A percentile compares a stretch with the other conserved stretches of the same genome.
These are phyloP conservation scores for Procambarus virginalis DNA, from an alignment of 1,140 invertebrate genomes.

Conservation along the genomic window DNA sequence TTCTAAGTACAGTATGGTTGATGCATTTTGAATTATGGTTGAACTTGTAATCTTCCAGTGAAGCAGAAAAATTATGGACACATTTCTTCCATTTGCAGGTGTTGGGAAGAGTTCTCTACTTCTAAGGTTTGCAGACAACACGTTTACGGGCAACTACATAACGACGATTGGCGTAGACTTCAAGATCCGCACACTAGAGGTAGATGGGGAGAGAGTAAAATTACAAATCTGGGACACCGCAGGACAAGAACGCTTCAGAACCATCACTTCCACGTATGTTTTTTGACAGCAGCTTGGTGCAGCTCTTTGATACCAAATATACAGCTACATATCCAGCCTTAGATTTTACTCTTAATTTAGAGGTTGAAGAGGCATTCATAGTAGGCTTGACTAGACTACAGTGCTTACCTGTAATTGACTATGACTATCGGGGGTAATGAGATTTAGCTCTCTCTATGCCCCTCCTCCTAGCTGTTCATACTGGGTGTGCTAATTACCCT, in stretches of 20 bases:
- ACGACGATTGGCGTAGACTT: slow-evolving; percentile 99
- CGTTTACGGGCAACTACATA: slow-evolving; percentile 98
- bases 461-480: too few relatives aligned
- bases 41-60: too few relatives aligned
- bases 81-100: slow-evolving; percentile 80
- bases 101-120: slow-evolving; percentile 98
- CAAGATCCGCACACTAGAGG: slow-evolving; percentile 96
- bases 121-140: slow-evolving; percentile 98
- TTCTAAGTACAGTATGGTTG: too few relatives aligned
- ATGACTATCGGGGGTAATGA: too few relatives aligned
- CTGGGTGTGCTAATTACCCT: too few relatives aligned
- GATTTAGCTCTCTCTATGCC: too few relatives aligned
- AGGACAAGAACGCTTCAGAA: slow-evolving; percentile 84
- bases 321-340: too few relatives aligned
- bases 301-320: too few relatives aligned
- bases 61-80: background rate
- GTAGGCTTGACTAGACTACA: too few relatives aligned
- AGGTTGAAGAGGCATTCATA: too few relatives aligned
- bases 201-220: slow-evolving; percentile 96
- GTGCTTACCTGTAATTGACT: too few relatives aligned
- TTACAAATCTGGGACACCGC: slow-evolving; percentile 99
- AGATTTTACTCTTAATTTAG: too few relatives aligned
- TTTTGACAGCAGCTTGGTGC: background rate
- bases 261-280: slow-evolving; percentile 92
- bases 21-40: background rate